phyloP scores from a whole-genome alignment of 2,797 vertebrate genomes.

The Eidolon dupreanum region DNA sequence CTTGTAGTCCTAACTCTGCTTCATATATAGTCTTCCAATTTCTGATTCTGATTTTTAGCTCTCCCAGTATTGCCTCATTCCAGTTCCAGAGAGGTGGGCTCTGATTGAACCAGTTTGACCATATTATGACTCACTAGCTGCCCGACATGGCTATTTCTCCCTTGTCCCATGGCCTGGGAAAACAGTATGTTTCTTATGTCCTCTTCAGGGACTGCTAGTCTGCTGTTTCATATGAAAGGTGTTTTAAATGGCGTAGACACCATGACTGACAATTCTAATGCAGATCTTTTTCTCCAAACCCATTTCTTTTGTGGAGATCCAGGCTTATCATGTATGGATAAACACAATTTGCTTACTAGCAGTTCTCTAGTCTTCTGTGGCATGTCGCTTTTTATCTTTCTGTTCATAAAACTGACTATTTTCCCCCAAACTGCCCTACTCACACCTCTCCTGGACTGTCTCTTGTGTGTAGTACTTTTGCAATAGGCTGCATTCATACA shows the following conservation, averaged over 20 bases:
- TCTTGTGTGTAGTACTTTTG: too few relatives aligned
- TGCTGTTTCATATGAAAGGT: background rate
- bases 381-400: background rate
- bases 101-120: background rate
- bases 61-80: background rate
- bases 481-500: background rate
- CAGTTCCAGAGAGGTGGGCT: background rate
- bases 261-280: background rate
- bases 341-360: background rate
- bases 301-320: background rate
- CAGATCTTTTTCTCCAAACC: background rate
- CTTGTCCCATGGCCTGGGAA: background rate
- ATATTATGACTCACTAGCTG: background rate
- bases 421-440: background rate
- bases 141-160: background rate
- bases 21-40: background rate
- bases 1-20: background rate
- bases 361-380: background rate
- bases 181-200: background rate
- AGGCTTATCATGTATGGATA: background rate
- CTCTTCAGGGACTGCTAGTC: background rate
- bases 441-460: background rate
- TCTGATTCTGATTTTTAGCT: background rate
- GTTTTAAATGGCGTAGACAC: background rate
- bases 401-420: background rate